These are phyloP conservation scores for Dissostichus mawsoni DNA, from an alignment of 2,113 vertebrate species.

Conservation along the genomic window DNA sequence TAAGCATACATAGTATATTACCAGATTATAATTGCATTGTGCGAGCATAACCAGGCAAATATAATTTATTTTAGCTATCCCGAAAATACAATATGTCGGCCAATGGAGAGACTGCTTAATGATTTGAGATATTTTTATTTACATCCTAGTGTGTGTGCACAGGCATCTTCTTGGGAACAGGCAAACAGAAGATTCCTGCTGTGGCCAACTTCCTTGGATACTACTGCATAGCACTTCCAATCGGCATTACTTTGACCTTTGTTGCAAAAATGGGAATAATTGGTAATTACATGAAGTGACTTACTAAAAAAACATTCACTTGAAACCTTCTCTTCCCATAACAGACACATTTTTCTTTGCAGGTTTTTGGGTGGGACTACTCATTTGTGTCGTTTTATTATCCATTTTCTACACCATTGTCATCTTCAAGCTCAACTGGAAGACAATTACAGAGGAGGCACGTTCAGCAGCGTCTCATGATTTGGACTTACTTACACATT, in stretches of 20 bases:
- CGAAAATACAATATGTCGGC: constrained; percentile 67
- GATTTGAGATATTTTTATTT: neutral
- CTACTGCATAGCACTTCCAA: constrained; percentile 86
- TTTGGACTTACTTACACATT: too few species aligned
- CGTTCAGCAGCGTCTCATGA: too few species aligned
- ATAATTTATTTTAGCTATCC: neutral
- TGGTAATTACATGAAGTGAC: constrained; percentile 73
- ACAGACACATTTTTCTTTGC: constrained; percentile 7
- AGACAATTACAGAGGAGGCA: constrained; percentile 90
- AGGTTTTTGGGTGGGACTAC: constrained; percentile 92
- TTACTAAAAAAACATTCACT: neutral
- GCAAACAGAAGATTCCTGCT: constrained; percentile 91
- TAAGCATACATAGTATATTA: too few species aligned
- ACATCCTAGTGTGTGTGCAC: constrained; percentile 81
- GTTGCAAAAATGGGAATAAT: constrained; percentile 83
- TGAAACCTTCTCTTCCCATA: too few species aligned
- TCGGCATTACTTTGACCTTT: constrained; percentile 85
- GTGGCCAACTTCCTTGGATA: constrained; percentile 85
- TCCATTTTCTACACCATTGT: constrained; percentile 83
- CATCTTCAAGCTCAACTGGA: constrained; percentile 89
- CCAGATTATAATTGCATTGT: too few species aligned
- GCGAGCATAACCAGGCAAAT: neutral
- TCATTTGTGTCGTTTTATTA: constrained; percentile 83
- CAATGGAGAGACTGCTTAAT: constrained; percentile 36
- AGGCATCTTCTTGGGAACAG: constrained; percentile 87